Evolutionary conservation across 2,888 invertebrate genomes (phyloP).

Genomic region (Drosophila austrosaltans): DNA sequence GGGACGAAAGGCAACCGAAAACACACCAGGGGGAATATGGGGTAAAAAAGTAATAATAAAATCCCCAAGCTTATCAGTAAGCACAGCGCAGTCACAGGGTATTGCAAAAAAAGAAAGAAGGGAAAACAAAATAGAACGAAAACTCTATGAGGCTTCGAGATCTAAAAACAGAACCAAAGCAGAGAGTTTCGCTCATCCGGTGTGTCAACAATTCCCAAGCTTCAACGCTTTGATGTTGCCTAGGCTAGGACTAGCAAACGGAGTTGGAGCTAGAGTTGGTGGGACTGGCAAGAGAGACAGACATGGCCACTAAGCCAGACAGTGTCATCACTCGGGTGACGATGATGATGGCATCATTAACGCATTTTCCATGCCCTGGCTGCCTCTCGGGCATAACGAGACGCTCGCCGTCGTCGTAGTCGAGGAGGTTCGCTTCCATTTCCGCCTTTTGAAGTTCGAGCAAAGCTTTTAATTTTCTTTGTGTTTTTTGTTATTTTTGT

Average conservation of each 20-base stretch:
- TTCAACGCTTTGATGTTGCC: constrained; percentile 80
- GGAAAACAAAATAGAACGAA: constrained; percentile 27
- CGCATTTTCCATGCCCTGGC: constrained; percentile 63
- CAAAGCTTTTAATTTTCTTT: constrained; percentile 74
- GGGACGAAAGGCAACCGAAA: constrained; percentile 40
- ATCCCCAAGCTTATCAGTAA: constrained; percentile 75
- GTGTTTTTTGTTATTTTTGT: constrained; percentile 29
- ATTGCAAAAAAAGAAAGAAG: constrained; percentile 50
- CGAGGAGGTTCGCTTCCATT: constrained; percentile 50
- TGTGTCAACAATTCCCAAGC: constrained; percentile 82
- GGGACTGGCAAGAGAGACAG: constrained; percentile 14
- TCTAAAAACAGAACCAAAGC: constrained; percentile 25
- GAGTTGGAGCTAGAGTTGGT: not conserved
- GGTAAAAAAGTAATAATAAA: constrained; percentile 63
- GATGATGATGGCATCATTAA: constrained; percentile 77
- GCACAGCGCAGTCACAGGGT: constrained; percentile 55
- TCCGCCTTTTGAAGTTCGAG: constrained; percentile 80
- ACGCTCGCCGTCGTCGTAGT: constrained; percentile 24
- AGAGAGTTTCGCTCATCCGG: constrained; percentile 71
- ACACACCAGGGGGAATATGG: constrained; percentile 24
- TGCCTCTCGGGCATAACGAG: constrained; percentile 58
- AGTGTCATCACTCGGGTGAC: constrained; percentile 70
- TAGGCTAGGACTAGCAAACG: constrained; percentile 18
- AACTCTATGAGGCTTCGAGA: constrained; percentile 40
- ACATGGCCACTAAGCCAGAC: constrained; percentile 74